These are phyloP conservation scores for Simalia tracyae DNA, from an alignment of 2,797 vertebrate genomes.

Conservation along the genomic window DNA sequence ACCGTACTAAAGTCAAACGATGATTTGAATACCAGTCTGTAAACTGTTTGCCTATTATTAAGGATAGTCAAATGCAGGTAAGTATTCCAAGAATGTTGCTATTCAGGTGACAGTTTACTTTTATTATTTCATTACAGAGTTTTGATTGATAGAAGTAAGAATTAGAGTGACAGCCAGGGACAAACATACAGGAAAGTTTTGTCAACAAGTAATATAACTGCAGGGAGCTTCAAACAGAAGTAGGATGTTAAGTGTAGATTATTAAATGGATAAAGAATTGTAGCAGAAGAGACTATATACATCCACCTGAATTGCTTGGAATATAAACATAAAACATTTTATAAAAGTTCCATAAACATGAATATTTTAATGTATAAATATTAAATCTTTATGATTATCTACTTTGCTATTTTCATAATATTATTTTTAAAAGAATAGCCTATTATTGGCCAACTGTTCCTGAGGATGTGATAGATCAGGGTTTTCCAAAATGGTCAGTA, in stretches of 20 bases:
- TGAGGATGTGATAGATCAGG: neutral
- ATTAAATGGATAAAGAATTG: neutral
- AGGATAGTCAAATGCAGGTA: too few species aligned
- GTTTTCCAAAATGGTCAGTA: neutral
- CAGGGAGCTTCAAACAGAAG: neutral
- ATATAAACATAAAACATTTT: neutral
- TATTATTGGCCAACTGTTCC: neutral
- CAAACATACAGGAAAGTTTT: neutral
- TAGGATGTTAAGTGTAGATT: neutral
- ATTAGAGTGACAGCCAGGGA: neutral
- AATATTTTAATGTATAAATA: neutral
- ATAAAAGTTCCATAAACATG: neutral
- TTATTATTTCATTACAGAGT: neutral
- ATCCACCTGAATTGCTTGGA: neutral
- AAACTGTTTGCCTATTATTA: neutral
- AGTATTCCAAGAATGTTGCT: neutral
- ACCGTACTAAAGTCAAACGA: neutral
- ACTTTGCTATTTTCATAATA: neutral
- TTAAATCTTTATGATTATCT: neutral
- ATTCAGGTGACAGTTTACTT: neutral
- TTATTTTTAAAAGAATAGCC: too few species aligned
- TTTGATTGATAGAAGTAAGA: neutral
- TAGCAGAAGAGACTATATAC: neutral
- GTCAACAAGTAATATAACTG: neutral
- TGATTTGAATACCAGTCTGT: neutral